A percentile compares a stretch with the other conserved stretches of the same genome.
These are phyloP conservation scores for Ceratina calcarata DNA, from an alignment of 1,140 invertebrate genomes.

Conservation along the genomic window DNA sequence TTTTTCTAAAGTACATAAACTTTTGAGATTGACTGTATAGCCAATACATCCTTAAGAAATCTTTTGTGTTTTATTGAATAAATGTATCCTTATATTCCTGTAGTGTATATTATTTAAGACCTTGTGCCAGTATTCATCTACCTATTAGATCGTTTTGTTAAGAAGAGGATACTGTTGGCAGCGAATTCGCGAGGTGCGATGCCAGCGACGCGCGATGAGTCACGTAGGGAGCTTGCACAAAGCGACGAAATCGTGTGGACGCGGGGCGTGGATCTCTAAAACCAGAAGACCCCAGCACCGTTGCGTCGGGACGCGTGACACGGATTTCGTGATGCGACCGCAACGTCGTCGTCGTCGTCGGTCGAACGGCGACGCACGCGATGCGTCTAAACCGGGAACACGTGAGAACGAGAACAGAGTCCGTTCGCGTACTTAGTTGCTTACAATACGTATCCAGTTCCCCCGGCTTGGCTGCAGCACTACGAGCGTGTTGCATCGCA, in stretches of 20 bases:
- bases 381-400: constrained; percentile 60
- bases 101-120: too few relatives aligned
- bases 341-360: constrained; percentile 19
- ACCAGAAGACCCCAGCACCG: neutral
- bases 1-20: too few relatives aligned
- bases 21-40: too few relatives aligned
- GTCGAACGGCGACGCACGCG: constrained; percentile 43
- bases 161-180: too few relatives aligned
- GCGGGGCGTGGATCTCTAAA: neutral
- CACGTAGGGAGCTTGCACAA: constrained; percentile 11
- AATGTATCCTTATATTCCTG: too few relatives aligned
- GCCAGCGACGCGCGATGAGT: neutral
- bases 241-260: constrained; percentile 7
- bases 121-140: too few relatives aligned
- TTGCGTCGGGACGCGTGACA: constrained; percentile 23
- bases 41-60: too few relatives aligned
- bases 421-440: too few relatives aligned
- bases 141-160: too few relatives aligned
- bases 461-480: constrained; percentile 30
- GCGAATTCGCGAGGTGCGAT: too few relatives aligned
- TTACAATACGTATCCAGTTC: constrained; percentile 48
- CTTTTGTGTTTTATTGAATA: too few relatives aligned
- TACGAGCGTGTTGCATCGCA: constrained; percentile 33
- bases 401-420: constrained; percentile 48
- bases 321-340: constrained; percentile 6